Base-by-base conservation (phyloP, 2,113 vertebrate species). In the Puntigrus tetrazona region DNA sequence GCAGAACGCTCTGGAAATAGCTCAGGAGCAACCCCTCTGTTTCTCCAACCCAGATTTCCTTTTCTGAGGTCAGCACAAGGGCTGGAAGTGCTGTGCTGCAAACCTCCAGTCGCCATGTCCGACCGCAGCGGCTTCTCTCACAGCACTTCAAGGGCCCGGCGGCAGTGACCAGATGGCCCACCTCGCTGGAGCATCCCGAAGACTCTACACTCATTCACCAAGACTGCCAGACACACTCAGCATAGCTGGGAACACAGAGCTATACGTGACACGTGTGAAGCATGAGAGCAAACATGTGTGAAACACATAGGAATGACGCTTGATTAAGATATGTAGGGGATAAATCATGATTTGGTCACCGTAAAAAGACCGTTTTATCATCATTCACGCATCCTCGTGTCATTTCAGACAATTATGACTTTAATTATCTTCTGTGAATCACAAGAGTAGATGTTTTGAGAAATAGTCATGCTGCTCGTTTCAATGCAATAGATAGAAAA, bases 1-100 rank as follows among this genome's bases (percentile, higher is more conserved):
- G 92, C 93, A 88, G 88, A 92, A 84, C 84, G 81, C 85, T 94
- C 94, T 93, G 91, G 87, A 95, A 95, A 95, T 95, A 95, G 93
- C 91, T 90, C 88, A 70, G 92, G 92, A 94, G 92, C 92, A 95
- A 93, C 92, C 94, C 93, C 91, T 94, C 94, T 91, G 94, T 94
- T 94, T 94, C 84, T 88, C 83, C 89, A 87, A 93, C 91, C 94
- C 93, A 94, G 92, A 94, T 95, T 95, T 95, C 94, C 94, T 95
- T 93, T 95, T 92, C 94, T 95, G 94, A 95, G 94, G 94, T 94
- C 76, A 86, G 89, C 85, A 87, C 91, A 89, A 88, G 87, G 93
- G 90, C 89, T 93, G 92, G 91, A 94, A 94, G 94, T 93, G 94
- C 94, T 91, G 92, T 91, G 91, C 90, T 92, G 94, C 92, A 92